A percentile compares a stretch with the other conserved stretches of the same genome.
Evolutionary conservation across 2,113 vertebrate genomes (phyloP).

Genomic region (Crotalus helleri): DNA sequence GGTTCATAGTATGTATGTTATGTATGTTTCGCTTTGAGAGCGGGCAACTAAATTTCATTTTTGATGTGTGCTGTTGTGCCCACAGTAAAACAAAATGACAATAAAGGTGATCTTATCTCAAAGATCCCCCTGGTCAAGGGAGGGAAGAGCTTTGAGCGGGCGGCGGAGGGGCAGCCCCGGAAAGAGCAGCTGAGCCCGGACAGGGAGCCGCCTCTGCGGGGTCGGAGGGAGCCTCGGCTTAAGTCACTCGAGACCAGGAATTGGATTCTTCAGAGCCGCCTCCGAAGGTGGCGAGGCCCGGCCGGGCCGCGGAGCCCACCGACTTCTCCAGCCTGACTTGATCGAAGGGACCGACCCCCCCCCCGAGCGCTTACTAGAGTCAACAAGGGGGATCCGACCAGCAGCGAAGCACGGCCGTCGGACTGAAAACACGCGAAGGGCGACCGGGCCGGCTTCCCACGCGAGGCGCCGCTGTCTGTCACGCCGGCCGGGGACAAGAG

Average conservation of each 20-base stretch:
- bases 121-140: background rate
- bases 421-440: background rate
- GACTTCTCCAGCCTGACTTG: background rate
- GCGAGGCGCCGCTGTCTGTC: background rate
- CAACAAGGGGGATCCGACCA: background rate
- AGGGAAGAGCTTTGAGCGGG: accelerated
- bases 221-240: background rate
- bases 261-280: background rate
- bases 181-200: background rate
- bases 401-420: constrained; percentile 33
- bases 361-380: constrained; percentile 47
- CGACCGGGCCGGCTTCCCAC: no score
- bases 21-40: no score
- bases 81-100: no score
- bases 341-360: background rate
- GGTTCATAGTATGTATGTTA: no score
- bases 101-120: no score
- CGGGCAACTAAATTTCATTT: no score
- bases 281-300: no score
- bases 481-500: accelerated
- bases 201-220: no score
- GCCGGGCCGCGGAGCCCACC: background rate
- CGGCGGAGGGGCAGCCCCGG: no score
- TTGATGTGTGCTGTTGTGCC: no score
- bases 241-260: background rate